These are phyloP conservation scores for Syritta pipiens DNA, from an alignment of 2,888 invertebrate genomes.

Conservation along the genomic window DNA sequence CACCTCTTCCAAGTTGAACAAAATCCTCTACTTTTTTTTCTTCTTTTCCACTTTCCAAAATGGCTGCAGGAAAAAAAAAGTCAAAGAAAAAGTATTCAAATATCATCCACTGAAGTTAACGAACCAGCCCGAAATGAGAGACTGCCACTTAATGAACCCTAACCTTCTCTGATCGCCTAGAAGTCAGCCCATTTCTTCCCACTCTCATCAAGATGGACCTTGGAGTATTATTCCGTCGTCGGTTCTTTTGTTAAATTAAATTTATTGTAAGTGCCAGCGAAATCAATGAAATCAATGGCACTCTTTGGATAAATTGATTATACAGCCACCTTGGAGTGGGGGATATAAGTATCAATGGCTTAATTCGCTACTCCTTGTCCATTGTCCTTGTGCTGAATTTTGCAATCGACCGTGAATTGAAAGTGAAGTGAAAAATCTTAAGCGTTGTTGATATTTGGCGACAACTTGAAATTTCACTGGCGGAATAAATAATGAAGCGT, in stretches of 20 bases:
- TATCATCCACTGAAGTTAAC: no score
- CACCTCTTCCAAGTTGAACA: no score
- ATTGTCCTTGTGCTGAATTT: not conserved
- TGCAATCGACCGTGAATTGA: not conserved
- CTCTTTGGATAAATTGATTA: constrained; percentile 62
- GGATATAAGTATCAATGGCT: constrained; percentile 28
- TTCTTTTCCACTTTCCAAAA: no score
- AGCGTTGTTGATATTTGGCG: not conserved
- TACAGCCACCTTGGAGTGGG: constrained; percentile 24
- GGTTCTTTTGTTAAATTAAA: constrained; percentile 34
- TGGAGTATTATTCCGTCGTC: not conserved
- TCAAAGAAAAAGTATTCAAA: no score
- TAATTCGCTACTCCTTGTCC: constrained; percentile 13
- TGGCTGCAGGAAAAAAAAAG: no score
- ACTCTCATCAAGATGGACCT: no score
- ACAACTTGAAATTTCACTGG: constrained; percentile 6
- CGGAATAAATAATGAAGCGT: constrained; percentile 21
- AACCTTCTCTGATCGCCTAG: no score
- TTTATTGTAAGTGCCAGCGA: constrained; percentile 43
- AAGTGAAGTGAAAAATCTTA: constrained; percentile 1
- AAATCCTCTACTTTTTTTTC: no score
- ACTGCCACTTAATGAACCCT: no score
- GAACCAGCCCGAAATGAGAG: no score
- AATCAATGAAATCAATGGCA: constrained; percentile 47
- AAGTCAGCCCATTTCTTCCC: no score